phyloP scores from a whole-genome alignment of 2,113 vertebrate genomes.

The Gambusia holbrooki region DNA sequence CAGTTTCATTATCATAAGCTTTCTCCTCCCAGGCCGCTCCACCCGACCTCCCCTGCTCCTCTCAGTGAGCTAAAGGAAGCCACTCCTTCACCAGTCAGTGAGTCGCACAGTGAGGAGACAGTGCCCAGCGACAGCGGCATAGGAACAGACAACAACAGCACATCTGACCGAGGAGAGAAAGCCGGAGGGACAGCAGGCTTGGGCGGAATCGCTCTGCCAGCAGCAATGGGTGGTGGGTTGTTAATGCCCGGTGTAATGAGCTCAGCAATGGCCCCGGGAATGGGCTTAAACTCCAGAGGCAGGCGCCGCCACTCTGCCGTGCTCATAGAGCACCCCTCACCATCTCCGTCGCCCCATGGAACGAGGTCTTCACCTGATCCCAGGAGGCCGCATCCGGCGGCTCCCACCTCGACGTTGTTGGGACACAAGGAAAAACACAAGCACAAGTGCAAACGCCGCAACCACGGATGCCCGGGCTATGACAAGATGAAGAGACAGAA shows the following conservation, averaged over 20 bases:
- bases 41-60: conserved; percentile 86
- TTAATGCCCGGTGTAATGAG: conserved; percentile 86
- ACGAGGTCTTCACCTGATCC: conserved; percentile 80
- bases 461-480: conserved; percentile 91
- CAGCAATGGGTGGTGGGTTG: conserved; percentile 72
- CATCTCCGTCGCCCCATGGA: conserved; percentile 80
- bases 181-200: conserved; percentile 73
- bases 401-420: conserved; percentile 68
- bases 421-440: conserved; percentile 97
- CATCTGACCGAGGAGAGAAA: conserved; percentile 95
- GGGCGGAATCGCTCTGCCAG: conserved; percentile 69
- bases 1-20: conserved; percentile 82
- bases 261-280: conserved; percentile 77
- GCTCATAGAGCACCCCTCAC: conserved; percentile 89
- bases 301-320: conserved; percentile 85
- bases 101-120: conserved; percentile 98
- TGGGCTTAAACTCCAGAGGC: conserved; percentile 76
- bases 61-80: conserved; percentile 96
- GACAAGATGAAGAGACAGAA: conserved; percentile 97
- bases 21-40: conserved; percentile 80
- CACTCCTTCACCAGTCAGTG: conserved; percentile 95
- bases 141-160: conserved; percentile 98
- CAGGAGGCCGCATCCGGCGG: conserved; percentile 79
- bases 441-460: conserved; percentile 95
- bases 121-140: conserved; percentile 98